These are phyloP conservation scores for Trogon melanurus DNA, from an alignment of 2,113 vertebrate species.

Conservation along the genomic window DNA sequence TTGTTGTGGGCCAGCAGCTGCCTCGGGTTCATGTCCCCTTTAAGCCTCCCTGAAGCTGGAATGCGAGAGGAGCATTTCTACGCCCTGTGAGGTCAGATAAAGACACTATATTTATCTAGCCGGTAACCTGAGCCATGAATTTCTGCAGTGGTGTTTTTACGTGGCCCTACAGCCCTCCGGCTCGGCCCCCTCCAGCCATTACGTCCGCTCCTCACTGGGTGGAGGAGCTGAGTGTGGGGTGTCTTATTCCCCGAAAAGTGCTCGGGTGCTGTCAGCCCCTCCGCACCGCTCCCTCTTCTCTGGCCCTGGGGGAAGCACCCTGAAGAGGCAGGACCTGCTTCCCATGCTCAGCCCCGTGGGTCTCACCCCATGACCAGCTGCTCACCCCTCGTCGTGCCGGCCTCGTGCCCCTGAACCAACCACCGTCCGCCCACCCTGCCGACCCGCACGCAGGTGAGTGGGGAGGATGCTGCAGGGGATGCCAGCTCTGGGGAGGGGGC, in stretches of 20 bases:
- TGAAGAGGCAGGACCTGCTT: background rate
- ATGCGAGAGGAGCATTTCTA: slow-evolving; percentile 69
- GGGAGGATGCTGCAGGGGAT: background rate
- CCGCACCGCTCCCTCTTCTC: rapidly evolving
- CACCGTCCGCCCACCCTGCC: background rate
- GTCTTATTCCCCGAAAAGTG: background rate
- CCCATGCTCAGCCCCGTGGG: rapidly evolving
- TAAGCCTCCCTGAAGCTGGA: slow-evolving; percentile 71
- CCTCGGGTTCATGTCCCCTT: slow-evolving; percentile 60
- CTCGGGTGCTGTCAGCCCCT: background rate
- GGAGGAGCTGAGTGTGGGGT: background rate
- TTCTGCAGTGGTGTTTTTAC: slow-evolving; percentile 53
- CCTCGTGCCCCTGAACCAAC: background rate
- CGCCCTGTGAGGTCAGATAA: slow-evolving; percentile 80
- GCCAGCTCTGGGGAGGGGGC: background rate
- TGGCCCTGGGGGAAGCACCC: background rate
- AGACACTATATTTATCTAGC: slow-evolving; percentile 82
- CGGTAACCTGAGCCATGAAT: slow-evolving; percentile 76
- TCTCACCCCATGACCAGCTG: background rate
- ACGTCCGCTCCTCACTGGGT: background rate
- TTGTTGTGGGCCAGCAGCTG: background rate
- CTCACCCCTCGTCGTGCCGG: rapidly evolving
- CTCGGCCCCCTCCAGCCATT: slow-evolving; percentile 9
- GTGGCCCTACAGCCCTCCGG: background rate
- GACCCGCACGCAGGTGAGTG: slow-evolving; percentile 24